Base-by-base conservation (phyloP, 2,113 vertebrate genomes). In the Dromaius novaehollandiae region DNA sequence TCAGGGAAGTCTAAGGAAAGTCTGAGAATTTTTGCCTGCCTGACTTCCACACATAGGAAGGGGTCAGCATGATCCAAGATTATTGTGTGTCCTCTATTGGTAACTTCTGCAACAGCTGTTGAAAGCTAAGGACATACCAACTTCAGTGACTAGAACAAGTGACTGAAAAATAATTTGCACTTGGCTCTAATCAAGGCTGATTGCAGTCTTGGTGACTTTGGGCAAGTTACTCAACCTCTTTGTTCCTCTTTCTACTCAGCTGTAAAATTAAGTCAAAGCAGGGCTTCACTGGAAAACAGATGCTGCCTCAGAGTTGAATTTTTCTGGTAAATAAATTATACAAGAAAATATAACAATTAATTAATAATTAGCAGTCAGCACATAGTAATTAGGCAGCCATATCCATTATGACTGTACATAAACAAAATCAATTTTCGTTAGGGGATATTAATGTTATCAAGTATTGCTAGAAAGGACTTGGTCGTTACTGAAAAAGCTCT, bases 341-440 rank as follows among this genome's bases (percentile, higher is more conserved):
- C 78, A 96, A 97, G 51, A 95, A 95, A 93, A 95, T 87, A 96
- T 93, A 97, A 98, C 97, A 97, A 98, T 97, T 96, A 98, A 98
- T 98, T 97, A 98, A 98, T 98, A 97, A 95, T 88, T 88, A 87
- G 56, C 51, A 97, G 76, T 90, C 88, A 96, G 69, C 86, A 86
- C 95, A 88, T 86, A 95, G 77, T 96, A 98, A 98, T 98, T 96
- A 95, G 92, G 58, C 86, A 87, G 21, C 76, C 88, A 95, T 88
- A 97, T 91, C 93, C 81, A 97, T 98, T 98, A 97, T 83, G 65
- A 96, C 25, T 93, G 25, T 89, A 94, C 42, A 93, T 96, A 98
- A 98, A 98, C 98, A 98, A 97, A 98, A 98, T 98, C 94, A 96
- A 96, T 98, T 97, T 98, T 98, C 95, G 98, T 98, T 98, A 98